These are phyloP conservation scores for Poecilia picta DNA, from an alignment of 2,797 vertebrate genomes.

Conservation along the genomic window DNA sequence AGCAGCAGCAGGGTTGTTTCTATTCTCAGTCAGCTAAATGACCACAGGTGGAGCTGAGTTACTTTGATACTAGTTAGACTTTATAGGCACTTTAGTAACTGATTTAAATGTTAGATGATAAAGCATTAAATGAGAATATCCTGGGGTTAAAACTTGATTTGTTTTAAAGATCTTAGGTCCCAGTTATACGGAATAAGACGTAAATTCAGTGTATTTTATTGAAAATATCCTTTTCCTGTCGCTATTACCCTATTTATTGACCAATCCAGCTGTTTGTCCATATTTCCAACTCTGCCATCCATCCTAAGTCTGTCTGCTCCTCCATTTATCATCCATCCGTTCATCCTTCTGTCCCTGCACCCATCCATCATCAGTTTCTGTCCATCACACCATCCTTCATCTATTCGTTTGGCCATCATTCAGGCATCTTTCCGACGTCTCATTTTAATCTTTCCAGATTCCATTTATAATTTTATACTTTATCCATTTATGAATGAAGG, in stretches of 20 bases:
- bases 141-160: no score
- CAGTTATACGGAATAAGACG: background rate
- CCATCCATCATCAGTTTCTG: background rate
- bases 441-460: no score
- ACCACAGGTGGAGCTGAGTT: constrained; percentile 35
- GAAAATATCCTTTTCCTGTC: background rate
- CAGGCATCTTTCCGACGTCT: no score
- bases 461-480: no score
- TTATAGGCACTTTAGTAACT: background rate
- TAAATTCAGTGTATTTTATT: background rate
- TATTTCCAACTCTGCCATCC: background rate
- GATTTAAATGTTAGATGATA: background rate
- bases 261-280: background rate
- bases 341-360: background rate
- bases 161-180: background rate
- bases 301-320: background rate
- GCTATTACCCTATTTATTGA: background rate
- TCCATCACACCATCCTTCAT: background rate
- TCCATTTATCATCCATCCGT: background rate
- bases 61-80: constrained; percentile 17
- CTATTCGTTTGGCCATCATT: no score
- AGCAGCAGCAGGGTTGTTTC: constrained; percentile 44
- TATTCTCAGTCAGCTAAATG: constrained; percentile 29
- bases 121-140: background rate
- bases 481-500: background rate